Evolutionary conservation across 2,888 invertebrate genomes (phyloP).

Genomic region (Drosophila monieri): DNA sequence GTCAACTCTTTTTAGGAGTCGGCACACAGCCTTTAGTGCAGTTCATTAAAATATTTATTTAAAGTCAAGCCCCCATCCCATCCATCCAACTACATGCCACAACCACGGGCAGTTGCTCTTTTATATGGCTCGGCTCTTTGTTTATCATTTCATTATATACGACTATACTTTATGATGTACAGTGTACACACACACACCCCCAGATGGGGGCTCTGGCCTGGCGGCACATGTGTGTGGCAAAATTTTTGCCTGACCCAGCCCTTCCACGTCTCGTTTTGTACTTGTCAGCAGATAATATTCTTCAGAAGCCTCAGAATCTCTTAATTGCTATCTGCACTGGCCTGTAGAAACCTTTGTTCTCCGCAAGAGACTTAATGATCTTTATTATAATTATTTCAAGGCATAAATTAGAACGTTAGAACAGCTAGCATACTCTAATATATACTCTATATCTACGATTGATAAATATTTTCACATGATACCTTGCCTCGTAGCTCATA

Average conservation of each 20-base stretch:
- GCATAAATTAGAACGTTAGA: background rate
- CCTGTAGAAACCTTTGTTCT: background rate
- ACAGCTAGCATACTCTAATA: no score
- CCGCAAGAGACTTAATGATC: background rate
- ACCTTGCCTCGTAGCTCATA: slow-evolving; percentile 6
- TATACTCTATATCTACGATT: background rate
- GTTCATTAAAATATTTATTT: slow-evolving; percentile 73
- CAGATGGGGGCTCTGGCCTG: background rate
- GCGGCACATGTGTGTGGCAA: slow-evolving; percentile 27
- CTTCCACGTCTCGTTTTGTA: slow-evolving; percentile 10
- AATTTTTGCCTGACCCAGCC: slow-evolving; percentile 24
- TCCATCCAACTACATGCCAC: no score
- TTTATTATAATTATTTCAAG: slow-evolving; percentile 9
- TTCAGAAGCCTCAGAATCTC: slow-evolving; percentile 11
- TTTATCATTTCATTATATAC: slow-evolving; percentile 64
- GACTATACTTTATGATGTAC: slow-evolving; percentile 27
- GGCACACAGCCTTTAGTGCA: slow-evolving; percentile 43
- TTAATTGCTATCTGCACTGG: slow-evolving; percentile 33
- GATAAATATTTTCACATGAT: slow-evolving; percentile 4
- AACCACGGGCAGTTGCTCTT: slow-evolving; percentile 57
- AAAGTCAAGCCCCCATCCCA: slow-evolving; percentile 21
- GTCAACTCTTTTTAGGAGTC: slow-evolving; percentile 53
- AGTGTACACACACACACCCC: no score
- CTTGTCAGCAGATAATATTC: slow-evolving; percentile 36
- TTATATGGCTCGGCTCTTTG: slow-evolving; percentile 63